phyloP scores from a whole-genome alignment of 2,113 vertebrate species.

The Gallinago undulata region DNA sequence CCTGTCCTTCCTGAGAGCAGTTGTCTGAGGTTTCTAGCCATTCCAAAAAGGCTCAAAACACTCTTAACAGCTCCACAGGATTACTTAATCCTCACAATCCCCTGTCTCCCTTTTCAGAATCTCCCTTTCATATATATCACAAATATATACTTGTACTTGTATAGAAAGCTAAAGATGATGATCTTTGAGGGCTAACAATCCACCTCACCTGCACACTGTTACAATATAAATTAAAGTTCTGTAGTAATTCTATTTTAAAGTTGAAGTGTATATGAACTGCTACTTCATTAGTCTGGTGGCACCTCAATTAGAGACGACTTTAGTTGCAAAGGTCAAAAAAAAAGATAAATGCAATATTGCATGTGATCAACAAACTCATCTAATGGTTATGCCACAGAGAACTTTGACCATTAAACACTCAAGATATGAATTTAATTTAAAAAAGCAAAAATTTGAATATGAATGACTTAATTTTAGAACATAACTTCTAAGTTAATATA shows the following conservation, averaged over 20 bases:
- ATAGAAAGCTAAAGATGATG: not conserved
- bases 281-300: not conserved
- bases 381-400: not conserved
- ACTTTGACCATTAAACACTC: not conserved
- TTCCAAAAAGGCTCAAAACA: not conserved
- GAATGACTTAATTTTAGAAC: not conserved
- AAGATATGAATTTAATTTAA: not conserved
- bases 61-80: not conserved
- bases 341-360: not conserved
- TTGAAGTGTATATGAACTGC: not conserved
- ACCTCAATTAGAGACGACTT: not conserved
- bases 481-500: not conserved
- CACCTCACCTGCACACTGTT: rapidly evolving
- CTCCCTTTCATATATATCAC: not conserved
- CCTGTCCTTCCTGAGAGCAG: not conserved
- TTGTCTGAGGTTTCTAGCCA: not conserved
- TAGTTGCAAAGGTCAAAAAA: not conserved
- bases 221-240: not conserved
- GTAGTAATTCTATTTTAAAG: not conserved
- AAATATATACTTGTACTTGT: not conserved
- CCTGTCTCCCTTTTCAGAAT: not conserved
- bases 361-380: not conserved
- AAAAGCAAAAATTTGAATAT: not conserved
- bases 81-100: not conserved
- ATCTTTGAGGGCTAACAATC: not conserved